These are phyloP conservation scores for Helicolenus hilgendorfi DNA, from an alignment of 2,797 vertebrate genomes.

Conservation along the genomic window DNA sequence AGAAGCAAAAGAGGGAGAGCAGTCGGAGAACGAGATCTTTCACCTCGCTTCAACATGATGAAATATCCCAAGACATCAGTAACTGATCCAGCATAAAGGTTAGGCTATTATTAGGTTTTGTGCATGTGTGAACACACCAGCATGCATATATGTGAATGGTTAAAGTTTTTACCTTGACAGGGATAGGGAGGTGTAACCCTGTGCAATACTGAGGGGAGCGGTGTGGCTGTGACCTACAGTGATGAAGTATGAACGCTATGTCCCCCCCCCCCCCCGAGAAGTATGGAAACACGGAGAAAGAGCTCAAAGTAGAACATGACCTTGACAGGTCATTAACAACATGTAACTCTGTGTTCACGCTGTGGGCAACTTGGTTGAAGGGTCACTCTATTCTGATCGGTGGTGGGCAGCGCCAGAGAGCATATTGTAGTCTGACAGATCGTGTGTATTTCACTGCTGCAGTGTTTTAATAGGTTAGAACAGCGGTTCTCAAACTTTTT, in stretches of 20 bases:
- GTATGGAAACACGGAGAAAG: slow-evolving; percentile 51
- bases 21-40: slow-evolving; percentile 66
- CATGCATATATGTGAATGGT: slow-evolving; percentile 42
- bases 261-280: slow-evolving; percentile 58
- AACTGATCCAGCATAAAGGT: slow-evolving; percentile 79
- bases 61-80: slow-evolving; percentile 80
- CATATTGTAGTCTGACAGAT: background rate
- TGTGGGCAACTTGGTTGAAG: slow-evolving; percentile 40
- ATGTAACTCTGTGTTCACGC: slow-evolving; percentile 51
- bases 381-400: slow-evolving; percentile 43
- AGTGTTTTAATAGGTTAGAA: background rate
- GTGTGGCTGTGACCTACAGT: slow-evolving; percentile 65
- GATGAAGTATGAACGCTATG: slow-evolving; percentile 67
- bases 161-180: slow-evolving; percentile 66
- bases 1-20: slow-evolving; percentile 46
- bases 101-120: slow-evolving; percentile 73
- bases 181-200: slow-evolving; percentile 38
- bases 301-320: slow-evolving; percentile 74
- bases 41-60: slow-evolving; percentile 75
- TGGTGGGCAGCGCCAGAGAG: background rate
- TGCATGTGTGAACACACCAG: slow-evolving; percentile 15
- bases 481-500: no score
- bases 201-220: slow-evolving; percentile 45
- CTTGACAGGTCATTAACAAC: slow-evolving; percentile 76
- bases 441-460: background rate